These are phyloP conservation scores for Chaenocephalus aceratus DNA, from an alignment of 2,113 vertebrate genomes.

Conservation along the genomic window DNA sequence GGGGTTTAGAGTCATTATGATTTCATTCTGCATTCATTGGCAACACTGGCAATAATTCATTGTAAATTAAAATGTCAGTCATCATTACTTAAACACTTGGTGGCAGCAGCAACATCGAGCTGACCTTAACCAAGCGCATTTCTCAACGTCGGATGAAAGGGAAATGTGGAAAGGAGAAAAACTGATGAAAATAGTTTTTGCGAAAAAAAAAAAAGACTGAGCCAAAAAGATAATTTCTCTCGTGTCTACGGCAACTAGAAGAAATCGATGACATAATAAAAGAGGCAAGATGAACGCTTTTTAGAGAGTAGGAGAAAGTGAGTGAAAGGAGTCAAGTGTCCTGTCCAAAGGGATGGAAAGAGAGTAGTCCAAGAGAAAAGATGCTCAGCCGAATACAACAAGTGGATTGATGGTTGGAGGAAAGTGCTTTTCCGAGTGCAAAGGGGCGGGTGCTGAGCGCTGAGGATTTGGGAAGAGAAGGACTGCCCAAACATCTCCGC, in stretches of 20 bases:
- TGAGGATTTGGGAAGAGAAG: neutral
- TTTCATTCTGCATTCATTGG: neutral
- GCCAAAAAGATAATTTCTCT: neutral
- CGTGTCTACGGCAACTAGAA: neutral
- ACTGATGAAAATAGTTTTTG: neutral
- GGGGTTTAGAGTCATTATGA: too few species aligned
- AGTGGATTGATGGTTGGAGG: constrained; percentile 1
- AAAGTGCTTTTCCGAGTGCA: constrained; percentile 40
- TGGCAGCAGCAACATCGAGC: neutral
- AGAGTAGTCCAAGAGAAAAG: neutral
- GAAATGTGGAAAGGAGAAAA: neutral
- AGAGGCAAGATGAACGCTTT: neutral
- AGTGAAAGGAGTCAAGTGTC: neutral
- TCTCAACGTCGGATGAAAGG: constrained; percentile 17
- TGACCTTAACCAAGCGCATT: constrained; percentile 34
- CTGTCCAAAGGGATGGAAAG: neutral
- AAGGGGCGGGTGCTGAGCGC: neutral
- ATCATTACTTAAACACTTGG: constrained; percentile 42
- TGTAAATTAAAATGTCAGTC: constrained; percentile 37
- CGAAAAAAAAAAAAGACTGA: too few species aligned
- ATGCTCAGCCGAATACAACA: constrained; percentile 39
- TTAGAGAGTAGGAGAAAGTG: neutral
- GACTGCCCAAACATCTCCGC: neutral
- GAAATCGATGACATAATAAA: neutral
- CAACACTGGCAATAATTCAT: constrained; percentile 10